Conservation (phyloP, 2,797 vertebrate species). For the Gallinago solitaria region DNA sequence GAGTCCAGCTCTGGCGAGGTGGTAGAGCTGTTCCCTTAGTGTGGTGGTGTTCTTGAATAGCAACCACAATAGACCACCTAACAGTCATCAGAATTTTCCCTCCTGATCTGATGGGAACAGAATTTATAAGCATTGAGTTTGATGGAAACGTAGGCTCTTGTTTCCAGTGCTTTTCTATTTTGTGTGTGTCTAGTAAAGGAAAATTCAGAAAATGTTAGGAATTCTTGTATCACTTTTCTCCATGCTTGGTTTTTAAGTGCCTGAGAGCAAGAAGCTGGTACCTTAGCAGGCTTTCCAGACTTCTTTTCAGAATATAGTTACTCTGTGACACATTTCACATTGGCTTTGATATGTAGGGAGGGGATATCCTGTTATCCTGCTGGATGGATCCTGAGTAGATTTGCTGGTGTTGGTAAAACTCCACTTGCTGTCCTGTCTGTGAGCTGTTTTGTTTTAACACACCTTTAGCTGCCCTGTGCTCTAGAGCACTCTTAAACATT, state of each 20-base stretch:
- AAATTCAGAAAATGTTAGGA: background rate
- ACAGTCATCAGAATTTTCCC: background rate
- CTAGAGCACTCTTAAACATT: conserved; percentile 8
- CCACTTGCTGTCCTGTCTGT: background rate
- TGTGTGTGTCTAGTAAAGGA: background rate
- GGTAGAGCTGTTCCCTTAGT: background rate
- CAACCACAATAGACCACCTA: background rate
- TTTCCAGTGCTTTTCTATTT: background rate
- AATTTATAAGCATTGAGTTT: background rate
- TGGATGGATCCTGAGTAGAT: background rate
- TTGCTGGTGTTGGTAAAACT: background rate
- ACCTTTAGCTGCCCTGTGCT: conserved; percentile 10
- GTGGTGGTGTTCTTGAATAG: background rate
- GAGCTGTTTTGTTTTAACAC: background rate
- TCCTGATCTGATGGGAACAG: background rate
- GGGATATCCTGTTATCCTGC: background rate
- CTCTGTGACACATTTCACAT: background rate
- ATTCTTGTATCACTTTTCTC: background rate
- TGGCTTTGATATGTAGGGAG: background rate
- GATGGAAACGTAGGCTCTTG: background rate
- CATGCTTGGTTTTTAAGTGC: background rate
- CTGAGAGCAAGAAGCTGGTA: background rate
- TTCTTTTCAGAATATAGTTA: background rate
- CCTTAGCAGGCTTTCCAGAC: background rate
- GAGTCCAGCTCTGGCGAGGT: background rate